These are phyloP conservation scores for Mystacides longicornis DNA, from an alignment of 2,888 invertebrate genomes.

Conservation along the genomic window DNA sequence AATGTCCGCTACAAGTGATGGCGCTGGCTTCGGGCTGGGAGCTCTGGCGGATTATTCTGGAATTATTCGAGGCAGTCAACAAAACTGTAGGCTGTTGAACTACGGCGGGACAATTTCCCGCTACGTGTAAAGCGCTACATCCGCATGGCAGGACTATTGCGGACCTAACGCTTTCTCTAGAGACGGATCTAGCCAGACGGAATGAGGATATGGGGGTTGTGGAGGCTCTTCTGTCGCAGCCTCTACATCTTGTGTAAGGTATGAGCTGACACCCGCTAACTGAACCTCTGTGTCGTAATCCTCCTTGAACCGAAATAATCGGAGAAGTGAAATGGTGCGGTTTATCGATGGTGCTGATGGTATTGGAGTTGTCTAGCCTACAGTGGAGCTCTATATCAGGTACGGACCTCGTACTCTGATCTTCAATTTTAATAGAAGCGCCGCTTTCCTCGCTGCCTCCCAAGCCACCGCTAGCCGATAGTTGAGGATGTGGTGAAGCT, in stretches of 20 bases:
- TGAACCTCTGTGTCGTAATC: slow-evolving; percentile 53
- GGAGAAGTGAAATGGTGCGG: slow-evolving; percentile 50
- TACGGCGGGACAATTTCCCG: slow-evolving; percentile 58
- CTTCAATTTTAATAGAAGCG: slow-evolving; percentile 56
- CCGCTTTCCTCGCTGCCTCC: slow-evolving; percentile 71
- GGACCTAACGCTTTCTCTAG: slow-evolving; percentile 73
- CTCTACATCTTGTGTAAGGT: slow-evolving; percentile 55
- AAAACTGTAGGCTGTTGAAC: slow-evolving; percentile 63
- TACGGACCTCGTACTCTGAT: slow-evolving; percentile 66
- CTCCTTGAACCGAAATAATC: slow-evolving; percentile 42
- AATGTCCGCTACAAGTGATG: slow-evolving; percentile 51
- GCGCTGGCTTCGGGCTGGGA: slow-evolving; percentile 74
- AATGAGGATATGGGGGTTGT: slow-evolving; percentile 67
- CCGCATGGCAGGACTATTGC: slow-evolving; percentile 59
- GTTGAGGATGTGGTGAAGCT: slow-evolving; percentile 59
- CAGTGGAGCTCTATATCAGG: slow-evolving; percentile 79
- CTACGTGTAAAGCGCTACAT: slow-evolving; percentile 46
- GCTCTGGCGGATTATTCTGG: slow-evolving; percentile 81
- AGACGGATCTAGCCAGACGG: slow-evolving; percentile 77
- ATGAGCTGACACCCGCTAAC: slow-evolving; percentile 60
- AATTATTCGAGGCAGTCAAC: slow-evolving; percentile 60
- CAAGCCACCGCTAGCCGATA: slow-evolving; percentile 52
- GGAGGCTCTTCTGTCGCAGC: slow-evolving; percentile 74
- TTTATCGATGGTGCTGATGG: slow-evolving; percentile 38
- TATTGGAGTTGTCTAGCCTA: slow-evolving; percentile 40